Evolutionary conservation across 2,113 vertebrate species (phyloP), one percentile per base, ranked within the genome.

Genomic region (Lophius piscatorius): DNA sequence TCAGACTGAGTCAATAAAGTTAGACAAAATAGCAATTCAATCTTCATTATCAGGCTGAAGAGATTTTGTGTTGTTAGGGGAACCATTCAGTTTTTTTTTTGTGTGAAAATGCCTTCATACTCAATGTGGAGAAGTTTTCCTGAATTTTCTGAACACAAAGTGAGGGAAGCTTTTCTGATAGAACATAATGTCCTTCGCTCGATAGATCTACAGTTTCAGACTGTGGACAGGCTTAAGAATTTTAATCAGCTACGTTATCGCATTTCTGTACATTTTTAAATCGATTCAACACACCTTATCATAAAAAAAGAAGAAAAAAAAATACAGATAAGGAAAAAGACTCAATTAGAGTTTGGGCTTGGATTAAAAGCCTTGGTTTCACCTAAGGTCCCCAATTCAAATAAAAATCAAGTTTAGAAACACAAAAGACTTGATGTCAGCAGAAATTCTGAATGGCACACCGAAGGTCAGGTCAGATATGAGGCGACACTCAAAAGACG

Each of bases 361-460:
- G 29, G 70, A 80, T 69, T 71, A 40, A 84, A 77, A 82, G 24
- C 49, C 66, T 12, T 52, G 13, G 6, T 52, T 42, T 61, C 48
- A 50, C 55, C 57, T 59, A 17, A 41, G 42, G 68, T 65, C 63
- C 36, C 48, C 22, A 12, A 41, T 52, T 79, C 38, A 51, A 68
- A 62, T 1, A 7, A 65, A 81, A 83, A 87, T 80, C 68, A 64
- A 47, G 63, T 80, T 80, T 38, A 40, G 33, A 33, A 12, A 56
- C 52, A 85, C 73, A 76, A 83, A 89, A 83, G 64, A 75, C 73
- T 85, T 82, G 16, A 80, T 20, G 18, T 18, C 52, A 74, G 41
- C 63, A 76, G 59, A 82, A 85, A 83, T 84, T 87, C 33, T 77
- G 83, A 67, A 63, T 66, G 65, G 5, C 75, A 84, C 78, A 80